Evolutionary conservation across 2,113 vertebrate genomes (phyloP), one percentile per base, ranked within the genome.

Genomic region (Neolamprologus variostigma): DNA sequence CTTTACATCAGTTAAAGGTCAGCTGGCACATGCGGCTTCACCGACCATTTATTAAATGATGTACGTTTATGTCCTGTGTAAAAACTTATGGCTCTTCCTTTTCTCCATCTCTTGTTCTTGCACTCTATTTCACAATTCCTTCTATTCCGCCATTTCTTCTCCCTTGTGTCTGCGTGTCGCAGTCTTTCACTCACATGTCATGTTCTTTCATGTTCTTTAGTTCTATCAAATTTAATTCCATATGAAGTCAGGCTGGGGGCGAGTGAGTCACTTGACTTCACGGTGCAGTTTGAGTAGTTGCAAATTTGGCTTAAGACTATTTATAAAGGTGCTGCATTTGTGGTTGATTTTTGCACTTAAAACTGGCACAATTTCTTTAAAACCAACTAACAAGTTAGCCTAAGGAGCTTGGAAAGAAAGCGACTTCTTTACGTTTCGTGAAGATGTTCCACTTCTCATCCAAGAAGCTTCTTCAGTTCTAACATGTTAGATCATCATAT

Each of bases 121-220:
- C 88, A 88, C 47, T 81, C 33, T 71, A 80, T 88, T 91, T 83
- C 86, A 68, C 66, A 68, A 82, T 73, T 80, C 28, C 83, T 85
- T 90, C 79, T 86, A 54, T 82, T 82, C 40, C 21, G 6, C 4
- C 50, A 35, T 57, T 79, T 85, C n/a, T 33, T 80, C 57, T 86
- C 59, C 83, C 55, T 37, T 21, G 81, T 68, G 86, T 84, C 42
- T 78, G 80, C 7, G 16, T 86, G 82, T 89, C 47, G 21, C 82
- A 79, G 86, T 68, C 53, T 87, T 85, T 92, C 78, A 87, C 78
- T 91, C 47, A 66, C 57, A 82, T 84, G 85, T 89, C 86, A 78
- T 40, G 35, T 47, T 85, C 71, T 88, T 92, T 90, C 71, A 92
- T 84, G 90, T 87, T 45, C 12, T 91, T 88, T 53, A 82, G 84